Evolutionary conservation across 2,113 vertebrate genomes (phyloP).

Genomic region (Brachyhypopomus occidentalis): DNA sequence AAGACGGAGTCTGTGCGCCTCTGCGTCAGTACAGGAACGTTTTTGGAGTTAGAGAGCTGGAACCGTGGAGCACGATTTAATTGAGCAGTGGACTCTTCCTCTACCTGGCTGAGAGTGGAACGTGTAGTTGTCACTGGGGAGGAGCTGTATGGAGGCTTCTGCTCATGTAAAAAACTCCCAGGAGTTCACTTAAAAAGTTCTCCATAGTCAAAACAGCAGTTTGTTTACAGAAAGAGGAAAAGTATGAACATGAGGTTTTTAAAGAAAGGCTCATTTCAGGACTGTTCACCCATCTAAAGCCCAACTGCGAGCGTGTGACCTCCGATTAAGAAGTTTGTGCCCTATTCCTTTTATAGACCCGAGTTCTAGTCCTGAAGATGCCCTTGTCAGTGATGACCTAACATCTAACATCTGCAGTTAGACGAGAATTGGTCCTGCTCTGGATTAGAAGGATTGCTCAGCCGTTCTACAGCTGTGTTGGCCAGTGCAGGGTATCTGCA

Average conservation of each 20-base stretch:
- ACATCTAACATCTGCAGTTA: too few species aligned
- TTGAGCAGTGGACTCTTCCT: slow-evolving; percentile 20
- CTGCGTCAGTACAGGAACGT: slow-evolving; percentile 4
- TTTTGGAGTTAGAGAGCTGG: slow-evolving; percentile 16
- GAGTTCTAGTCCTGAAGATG: too few species aligned
- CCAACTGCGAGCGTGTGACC: too few species aligned
- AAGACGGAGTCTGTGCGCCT: background rate
- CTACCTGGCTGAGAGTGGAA: slow-evolving; percentile 29
- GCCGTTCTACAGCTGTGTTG: background rate
- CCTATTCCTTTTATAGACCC: too few species aligned
- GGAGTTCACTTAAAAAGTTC: slow-evolving; percentile 25
- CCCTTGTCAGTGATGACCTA: too few species aligned
- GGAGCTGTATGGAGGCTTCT: slow-evolving; percentile 15
- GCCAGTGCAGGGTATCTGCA: background rate
- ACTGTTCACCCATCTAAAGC: too few species aligned
- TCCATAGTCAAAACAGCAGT: slow-evolving; percentile 16
- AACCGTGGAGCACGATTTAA: slow-evolving; percentile 25
- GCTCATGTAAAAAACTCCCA: slow-evolving; percentile 25
- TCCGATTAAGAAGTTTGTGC: too few species aligned
- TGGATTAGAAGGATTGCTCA: too few species aligned
- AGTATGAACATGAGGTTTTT: slow-evolving; percentile 25
- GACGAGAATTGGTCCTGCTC: too few species aligned
- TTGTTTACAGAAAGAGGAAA: slow-evolving; percentile 8
- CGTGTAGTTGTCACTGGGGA: background rate
- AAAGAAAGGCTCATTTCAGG: slow-evolving; percentile 8